phyloP scores from a whole-genome alignment of 2,797 vertebrate species.

The Dipus sagitta region DNA sequence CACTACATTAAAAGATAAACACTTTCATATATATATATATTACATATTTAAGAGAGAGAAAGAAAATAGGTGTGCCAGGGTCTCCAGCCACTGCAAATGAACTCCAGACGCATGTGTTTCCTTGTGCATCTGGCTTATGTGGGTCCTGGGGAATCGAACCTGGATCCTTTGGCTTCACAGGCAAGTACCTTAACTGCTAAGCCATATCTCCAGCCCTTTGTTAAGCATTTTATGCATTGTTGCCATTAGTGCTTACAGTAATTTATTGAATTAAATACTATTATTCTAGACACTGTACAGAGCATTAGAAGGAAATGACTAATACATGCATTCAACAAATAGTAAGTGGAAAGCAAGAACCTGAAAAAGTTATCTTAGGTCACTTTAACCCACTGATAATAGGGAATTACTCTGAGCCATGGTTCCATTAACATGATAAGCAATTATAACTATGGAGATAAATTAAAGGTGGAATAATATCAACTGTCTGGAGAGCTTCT shows the following conservation, averaged over 20 bases:
- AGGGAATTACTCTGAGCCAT: not conserved
- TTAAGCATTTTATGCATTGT: not conserved
- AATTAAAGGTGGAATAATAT: not conserved
- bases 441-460: conserved; percentile 17
- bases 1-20: not conserved
- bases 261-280: not conserved
- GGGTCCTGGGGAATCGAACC: too few species aligned
- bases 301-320: not conserved
- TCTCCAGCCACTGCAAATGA: not conserved
- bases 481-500: not conserved
- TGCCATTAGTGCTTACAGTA: not conserved
- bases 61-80: too few species aligned
- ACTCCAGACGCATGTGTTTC: too few species aligned
- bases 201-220: not conserved
- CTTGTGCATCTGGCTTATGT: too few species aligned
- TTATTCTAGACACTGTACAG: not conserved
- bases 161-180: too few species aligned
- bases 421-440: not conserved
- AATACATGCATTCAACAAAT: not conserved
- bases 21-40: too few species aligned
- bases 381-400: not conserved
- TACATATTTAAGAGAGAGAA: too few species aligned
- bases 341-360: not conserved
- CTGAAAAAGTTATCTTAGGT: not conserved
- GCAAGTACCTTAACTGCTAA: too few species aligned